Evolutionary conservation across 2,797 vertebrate genomes (phyloP).

Genomic region (Schizothorax lantsangensis): DNA sequence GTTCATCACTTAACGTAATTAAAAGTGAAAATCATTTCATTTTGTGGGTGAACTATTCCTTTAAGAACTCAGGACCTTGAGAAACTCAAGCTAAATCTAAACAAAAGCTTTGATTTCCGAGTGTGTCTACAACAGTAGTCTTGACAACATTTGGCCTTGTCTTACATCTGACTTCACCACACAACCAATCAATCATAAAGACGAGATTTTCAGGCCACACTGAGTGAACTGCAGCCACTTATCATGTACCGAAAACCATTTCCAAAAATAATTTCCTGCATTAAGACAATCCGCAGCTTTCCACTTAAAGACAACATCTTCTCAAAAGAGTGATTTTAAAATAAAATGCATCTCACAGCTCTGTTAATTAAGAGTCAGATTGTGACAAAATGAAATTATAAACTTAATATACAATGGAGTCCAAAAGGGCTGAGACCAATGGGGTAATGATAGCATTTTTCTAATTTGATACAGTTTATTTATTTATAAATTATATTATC

Average conservation of each 20-base stretch:
- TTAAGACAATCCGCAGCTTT: neutral
- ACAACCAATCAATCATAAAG: neutral
- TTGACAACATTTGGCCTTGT: conserved; percentile 15
- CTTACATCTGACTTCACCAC: neutral
- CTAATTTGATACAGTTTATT: neutral
- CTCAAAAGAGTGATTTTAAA: neutral
- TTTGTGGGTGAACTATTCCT: neutral
- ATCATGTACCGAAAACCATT: conserved; percentile 9
- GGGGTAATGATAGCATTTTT: neutral
- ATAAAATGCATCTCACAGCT: neutral
- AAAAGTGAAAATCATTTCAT: neutral
- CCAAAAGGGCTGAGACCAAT: neutral
- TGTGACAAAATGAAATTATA: neutral
- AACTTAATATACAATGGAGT: neutral
- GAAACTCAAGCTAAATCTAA: conserved; percentile 22
- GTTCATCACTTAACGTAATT: too few relatives aligned
- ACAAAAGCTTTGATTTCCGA: neutral
- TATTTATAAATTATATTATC: neutral
- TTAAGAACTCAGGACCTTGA: neutral
- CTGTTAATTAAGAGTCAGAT: neutral
- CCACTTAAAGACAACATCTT: neutral
- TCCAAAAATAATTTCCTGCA: neutral
- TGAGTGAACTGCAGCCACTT: neutral
- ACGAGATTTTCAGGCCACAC: neutral
- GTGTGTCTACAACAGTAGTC: neutral